These are phyloP conservation scores for Harpalus rubripes DNA, from an alignment of 2,888 invertebrate genomes.

Conservation along the genomic window DNA sequence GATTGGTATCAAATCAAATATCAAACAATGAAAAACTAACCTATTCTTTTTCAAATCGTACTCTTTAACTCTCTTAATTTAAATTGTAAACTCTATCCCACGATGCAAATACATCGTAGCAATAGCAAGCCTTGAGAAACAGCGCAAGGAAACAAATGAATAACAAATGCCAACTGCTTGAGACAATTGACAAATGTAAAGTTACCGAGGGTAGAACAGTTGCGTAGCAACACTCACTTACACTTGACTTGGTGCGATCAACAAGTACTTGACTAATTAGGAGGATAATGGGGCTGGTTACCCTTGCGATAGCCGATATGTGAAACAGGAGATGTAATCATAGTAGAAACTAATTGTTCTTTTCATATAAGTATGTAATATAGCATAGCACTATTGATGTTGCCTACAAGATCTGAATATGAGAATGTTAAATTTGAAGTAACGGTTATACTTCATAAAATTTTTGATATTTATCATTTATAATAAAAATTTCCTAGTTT, in stretches of 20 bases:
- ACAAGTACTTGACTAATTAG: conserved; percentile 52
- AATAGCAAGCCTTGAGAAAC: conserved; percentile 52
- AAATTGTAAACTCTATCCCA: conserved; percentile 19
- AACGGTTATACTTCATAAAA: not conserved
- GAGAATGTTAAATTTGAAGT: not conserved
- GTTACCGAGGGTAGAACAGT: conserved; percentile 22
- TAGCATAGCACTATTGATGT: not conserved
- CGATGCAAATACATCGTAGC: conserved; percentile 37
- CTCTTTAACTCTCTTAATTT: not conserved
- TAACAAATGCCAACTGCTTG: conserved; percentile 44
- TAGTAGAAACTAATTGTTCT: not conserved
- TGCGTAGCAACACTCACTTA: conserved; percentile 24
- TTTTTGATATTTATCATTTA: too few species aligned
- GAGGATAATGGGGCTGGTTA: not conserved
- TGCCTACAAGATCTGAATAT: not conserved
- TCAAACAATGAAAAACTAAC: conserved; percentile 37
- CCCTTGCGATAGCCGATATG: not conserved
- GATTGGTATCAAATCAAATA: conserved; percentile 18
- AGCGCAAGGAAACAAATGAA: conserved; percentile 29
- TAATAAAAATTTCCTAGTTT: not conserved
- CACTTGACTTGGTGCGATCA: conserved; percentile 59
- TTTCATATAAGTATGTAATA: too few species aligned
- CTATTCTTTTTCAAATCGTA: conserved; percentile 20
- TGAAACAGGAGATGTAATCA: conserved; percentile 13
- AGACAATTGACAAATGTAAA: conserved; percentile 35